Evolutionary conservation across 1,140 invertebrate species (phyloP), one percentile per base, ranked within the genome.

Genomic region (Hormaphis cornu): DNA sequence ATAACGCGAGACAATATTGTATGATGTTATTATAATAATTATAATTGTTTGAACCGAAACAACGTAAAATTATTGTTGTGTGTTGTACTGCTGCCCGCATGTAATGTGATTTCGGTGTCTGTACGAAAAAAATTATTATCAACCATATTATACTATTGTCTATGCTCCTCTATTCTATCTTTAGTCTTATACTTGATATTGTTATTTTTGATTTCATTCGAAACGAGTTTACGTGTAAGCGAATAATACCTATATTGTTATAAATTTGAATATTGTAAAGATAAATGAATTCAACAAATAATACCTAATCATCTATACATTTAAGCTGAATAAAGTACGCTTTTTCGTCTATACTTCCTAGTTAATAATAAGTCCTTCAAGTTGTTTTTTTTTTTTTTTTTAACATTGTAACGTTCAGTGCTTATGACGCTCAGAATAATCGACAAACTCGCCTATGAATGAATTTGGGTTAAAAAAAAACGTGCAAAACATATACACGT

Each of bases 231-330:
- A n/a, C n/a, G n/a, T n/a, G n/a, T 63, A 63, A 30, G 9, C 48
- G 5, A 53, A 8, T 40, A 30, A 16, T 59, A 42, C 30, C 48
- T 33, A 26, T 63, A 63, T 63, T 63, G 44, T 63, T 63, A 63
- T 63, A n/a, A n/a, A 63, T 44, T 30, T 46, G 42, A 63, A 30
- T n/a, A n/a, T 63, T 63, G 42, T 63, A 46, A 46, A 46, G 16
- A 16, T 63, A 63, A 26, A 63, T 48, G 42, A 63, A 63, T 48
- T 63, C 59, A 63, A 48, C 42, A 63, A n/a, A 63, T 63, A 63
- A 63, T 63, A 48, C 26, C 26, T 63, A 48, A 63, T 46, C 59
- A 63, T 63, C 33, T 48, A 63, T 48, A 52, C 48, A 66, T 48
- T 66, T 66, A 66, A 66, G 42, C 42, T 66, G 44, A 66, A 66